These are phyloP conservation scores for Drosophila mayri DNA, from an alignment of 1,140 invertebrate genomes.

Conservation along the genomic window DNA sequence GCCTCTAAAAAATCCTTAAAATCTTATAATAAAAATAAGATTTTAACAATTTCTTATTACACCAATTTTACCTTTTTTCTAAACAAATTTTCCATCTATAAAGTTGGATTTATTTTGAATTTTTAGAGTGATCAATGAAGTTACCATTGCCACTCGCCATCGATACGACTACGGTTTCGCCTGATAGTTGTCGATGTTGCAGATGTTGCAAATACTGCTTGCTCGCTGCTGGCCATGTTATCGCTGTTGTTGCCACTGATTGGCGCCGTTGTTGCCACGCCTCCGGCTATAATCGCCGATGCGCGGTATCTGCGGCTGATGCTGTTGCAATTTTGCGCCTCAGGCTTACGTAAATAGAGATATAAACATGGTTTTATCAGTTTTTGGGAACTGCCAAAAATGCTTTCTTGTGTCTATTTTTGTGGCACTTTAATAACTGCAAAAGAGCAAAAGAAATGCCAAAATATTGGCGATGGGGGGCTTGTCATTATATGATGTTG, in stretches of 20 bases:
- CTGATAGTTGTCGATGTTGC: constrained; percentile 2
- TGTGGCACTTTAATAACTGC: constrained; percentile 36
- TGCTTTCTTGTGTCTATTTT: neutral
- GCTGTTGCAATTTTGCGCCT: constrained; percentile 20
- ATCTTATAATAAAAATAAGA: neutral
- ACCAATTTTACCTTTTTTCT: neutral
- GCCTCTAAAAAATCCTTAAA: neutral
- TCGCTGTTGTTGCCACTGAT: constrained; percentile 43
- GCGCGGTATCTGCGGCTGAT: neutral
- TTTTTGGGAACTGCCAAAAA: constrained; percentile 35
- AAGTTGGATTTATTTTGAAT: neutral
- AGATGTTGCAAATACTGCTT: constrained; percentile 17
- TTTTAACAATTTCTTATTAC: neutral
- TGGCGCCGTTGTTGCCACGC: constrained; percentile 48
- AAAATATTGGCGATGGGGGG: constrained; percentile 12
- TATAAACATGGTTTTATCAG: constrained; percentile 34
- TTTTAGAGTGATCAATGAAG: neutral
- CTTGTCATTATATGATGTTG: constrained; percentile 44
- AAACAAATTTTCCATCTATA: neutral
- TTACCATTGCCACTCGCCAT: neutral
- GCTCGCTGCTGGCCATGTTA: constrained; percentile 33
- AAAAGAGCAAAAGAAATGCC: constrained; percentile 29
- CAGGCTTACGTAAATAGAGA: constrained; percentile 46
- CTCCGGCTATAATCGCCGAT: constrained; percentile 23
- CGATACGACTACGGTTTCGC: neutral